These are phyloP conservation scores for Rhinatrema bivittatum DNA, from an alignment of 2,797 vertebrate genomes.

Conservation along the genomic window DNA sequence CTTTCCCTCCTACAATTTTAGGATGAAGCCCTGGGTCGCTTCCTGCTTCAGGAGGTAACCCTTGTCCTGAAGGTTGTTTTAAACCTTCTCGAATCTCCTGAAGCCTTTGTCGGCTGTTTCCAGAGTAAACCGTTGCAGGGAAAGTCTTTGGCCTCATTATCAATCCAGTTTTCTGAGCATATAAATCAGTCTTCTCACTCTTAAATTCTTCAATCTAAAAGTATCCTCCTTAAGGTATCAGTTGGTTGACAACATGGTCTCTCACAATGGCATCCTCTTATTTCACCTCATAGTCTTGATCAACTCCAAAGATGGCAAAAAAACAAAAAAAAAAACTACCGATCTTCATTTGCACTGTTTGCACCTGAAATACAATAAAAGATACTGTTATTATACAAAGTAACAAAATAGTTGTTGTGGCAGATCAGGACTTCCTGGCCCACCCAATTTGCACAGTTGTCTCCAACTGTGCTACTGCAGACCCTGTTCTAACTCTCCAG, in stretches of 20 bases:
- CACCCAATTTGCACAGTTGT: no score
- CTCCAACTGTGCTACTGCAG: no score
- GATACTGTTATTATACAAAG: no score
- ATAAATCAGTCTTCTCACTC: no score
- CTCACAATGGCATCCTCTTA: conserved; percentile 35
- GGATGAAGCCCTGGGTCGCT: conserved; percentile 57
- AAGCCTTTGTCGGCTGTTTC: conserved; percentile 90
- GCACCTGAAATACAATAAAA: conserved; percentile 46
- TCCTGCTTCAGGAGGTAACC: conserved; percentile 63
- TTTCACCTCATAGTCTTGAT: conserved; percentile 40
- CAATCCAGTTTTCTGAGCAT: conserved; percentile 60
- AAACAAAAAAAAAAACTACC: conserved; percentile 22
- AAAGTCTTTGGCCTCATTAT: conserved; percentile 98
- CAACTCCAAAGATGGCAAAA: conserved; percentile 30
- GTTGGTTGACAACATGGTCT: conserved; percentile 50
- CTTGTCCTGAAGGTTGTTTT: conserved; percentile 85
- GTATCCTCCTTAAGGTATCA: no score
- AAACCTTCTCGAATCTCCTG: conserved; percentile 96
- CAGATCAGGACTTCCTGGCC: no score
- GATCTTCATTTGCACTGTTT: conserved; percentile 36
- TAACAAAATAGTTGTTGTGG: no score
- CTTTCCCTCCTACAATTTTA: conserved; percentile 55
- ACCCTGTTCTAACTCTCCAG: no score
- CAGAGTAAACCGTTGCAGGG: conserved; percentile 89
- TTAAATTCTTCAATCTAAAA: no score